Evolutionary conservation across 2,113 vertebrate genomes (phyloP), one percentile per base, ranked within the genome.

Genomic region (Poicephalus gulielmi): DNA sequence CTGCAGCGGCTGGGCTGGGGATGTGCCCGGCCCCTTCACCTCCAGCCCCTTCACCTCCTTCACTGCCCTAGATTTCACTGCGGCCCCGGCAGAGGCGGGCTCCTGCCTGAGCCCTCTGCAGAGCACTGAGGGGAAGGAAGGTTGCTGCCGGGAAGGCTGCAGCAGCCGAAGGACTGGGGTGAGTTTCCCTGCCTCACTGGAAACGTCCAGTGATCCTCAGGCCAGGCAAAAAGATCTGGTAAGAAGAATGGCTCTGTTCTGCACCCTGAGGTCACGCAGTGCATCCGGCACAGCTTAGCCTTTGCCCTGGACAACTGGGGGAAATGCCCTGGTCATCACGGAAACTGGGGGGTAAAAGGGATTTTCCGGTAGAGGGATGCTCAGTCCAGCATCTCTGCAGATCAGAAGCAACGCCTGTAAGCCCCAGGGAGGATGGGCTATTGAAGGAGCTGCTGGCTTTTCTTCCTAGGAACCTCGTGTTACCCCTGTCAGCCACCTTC

Each of bases 21-120:
- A 62, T 1, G 5, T 73, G 55, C 28, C 47, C 79, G 55, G 63
- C 11, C 28, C 39, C 57, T 86, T 92, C 68, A 46, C 27, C 71
- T 80, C 73, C 86, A 68, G 79, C n/a, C 87, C 30, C 52, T 86
- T 57, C 39, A 30, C 67, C 47, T 80, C 76, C 24, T 50, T 50
- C 49, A 1, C 53, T 94, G 93, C 68, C 94, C 93, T 77, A 86
- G 81, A 86, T 96, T 92, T 64, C 44, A 13, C 68, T 78, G 83
- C 12, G 3, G 31, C 69, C 64, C 25, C 0, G 1, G 75, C 46
- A 71, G 19, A 70, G 43, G 52, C 1, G 0, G 43, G 81, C 50
- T 92, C 33, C 49, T 89, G 68, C 77, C 88, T 66, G 47, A 92
- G 73, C 79, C 57, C 18, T 91, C 52, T 88, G 60, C 50, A 64